Percentiles rank a stretch among this genome's conserved stretches.
phyloP scores from a whole-genome alignment of 2,888 invertebrate genomes.

The Steinernema hermaphroditum region DNA sequence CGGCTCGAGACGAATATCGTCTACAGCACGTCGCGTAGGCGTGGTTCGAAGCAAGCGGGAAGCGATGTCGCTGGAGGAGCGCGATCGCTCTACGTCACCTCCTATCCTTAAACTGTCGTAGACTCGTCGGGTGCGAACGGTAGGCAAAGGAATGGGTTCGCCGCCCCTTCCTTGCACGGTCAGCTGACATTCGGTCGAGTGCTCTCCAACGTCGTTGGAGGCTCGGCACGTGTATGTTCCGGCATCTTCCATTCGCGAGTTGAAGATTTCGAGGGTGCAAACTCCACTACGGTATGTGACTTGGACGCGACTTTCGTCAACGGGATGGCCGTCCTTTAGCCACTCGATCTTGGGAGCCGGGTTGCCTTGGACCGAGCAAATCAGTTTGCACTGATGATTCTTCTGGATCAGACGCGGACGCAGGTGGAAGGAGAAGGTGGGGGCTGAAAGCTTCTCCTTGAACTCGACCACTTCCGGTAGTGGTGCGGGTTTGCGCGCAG shows the following conservation, averaged over 20 bases:
- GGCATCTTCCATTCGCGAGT: slow-evolving; percentile 89
- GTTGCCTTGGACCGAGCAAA: slow-evolving; percentile 92
- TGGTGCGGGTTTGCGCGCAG: slow-evolving; percentile 37
- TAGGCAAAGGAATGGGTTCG: slow-evolving; percentile 45
- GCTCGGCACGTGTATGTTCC: slow-evolving; percentile 94
- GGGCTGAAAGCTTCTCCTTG: slow-evolving; percentile 88
- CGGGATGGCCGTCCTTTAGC: slow-evolving; percentile 85
- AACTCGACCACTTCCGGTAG: slow-evolving; percentile 77
- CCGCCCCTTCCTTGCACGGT: slow-evolving; percentile 82
- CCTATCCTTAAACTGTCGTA: slow-evolving; percentile 39
- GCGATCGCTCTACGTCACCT: slow-evolving; percentile 32
- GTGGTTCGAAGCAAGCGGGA: slow-evolving; percentile 32
- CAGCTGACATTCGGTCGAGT: slow-evolving; percentile 91
- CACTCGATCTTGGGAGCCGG: slow-evolving; percentile 78
- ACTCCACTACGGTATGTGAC: slow-evolving; percentile 83
- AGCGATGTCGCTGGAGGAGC: slow-evolving; percentile 36
- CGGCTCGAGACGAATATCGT: slow-evolving; percentile 47
- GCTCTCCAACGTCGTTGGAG: slow-evolving; percentile 87
- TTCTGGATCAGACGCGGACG: slow-evolving; percentile 97
- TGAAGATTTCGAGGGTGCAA: slow-evolving; percentile 91
- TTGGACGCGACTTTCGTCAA: slow-evolving; percentile 76
- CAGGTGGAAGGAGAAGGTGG: slow-evolving; percentile 95
- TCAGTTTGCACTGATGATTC: slow-evolving; percentile 87
- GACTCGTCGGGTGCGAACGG: slow-evolving; percentile 31
- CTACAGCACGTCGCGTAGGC: slow-evolving; percentile 35